Evolutionary conservation across 2,797 vertebrate genomes (phyloP).

Genomic region (Orestias chungarensis): DNA sequence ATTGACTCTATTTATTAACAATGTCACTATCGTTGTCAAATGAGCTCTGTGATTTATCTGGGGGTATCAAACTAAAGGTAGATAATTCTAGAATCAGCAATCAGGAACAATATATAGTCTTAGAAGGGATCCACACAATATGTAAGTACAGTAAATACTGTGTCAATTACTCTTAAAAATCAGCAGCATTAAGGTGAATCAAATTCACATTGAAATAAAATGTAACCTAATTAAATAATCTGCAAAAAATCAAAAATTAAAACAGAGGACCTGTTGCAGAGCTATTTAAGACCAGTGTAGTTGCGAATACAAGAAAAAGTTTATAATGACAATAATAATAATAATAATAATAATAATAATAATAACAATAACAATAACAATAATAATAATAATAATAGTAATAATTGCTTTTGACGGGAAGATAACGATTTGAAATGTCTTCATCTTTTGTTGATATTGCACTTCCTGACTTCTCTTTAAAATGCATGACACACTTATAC

Average conservation of each 20-base stretch:
- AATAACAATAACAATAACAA: too few species aligned
- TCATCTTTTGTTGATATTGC: not conserved
- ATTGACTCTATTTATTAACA: not conserved
- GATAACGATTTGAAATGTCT: too few species aligned
- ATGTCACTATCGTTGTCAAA: not conserved
- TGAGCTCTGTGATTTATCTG: not conserved
- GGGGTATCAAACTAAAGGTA: not conserved
- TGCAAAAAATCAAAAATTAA: too few species aligned
- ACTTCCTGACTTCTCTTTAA: not conserved
- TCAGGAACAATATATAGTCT: not conserved
- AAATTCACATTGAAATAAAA: not conserved
- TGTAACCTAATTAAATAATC: not conserved
- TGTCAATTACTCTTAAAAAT: not conserved
- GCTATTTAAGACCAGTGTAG: not conserved
- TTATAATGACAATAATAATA: too few species aligned
- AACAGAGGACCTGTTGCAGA: not conserved
- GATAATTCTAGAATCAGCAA: not conserved
- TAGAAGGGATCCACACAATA: not conserved
- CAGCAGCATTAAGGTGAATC: not conserved
- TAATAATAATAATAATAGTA: too few species aligned
- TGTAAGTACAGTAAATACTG: not conserved
- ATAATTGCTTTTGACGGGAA: too few species aligned
- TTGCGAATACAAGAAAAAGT: not conserved
- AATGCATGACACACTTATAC: not conserved
- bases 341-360: too few species aligned